Evolutionary conservation across 2,113 vertebrate species (phyloP).

Genomic region (Atrichornis clamosus): DNA sequence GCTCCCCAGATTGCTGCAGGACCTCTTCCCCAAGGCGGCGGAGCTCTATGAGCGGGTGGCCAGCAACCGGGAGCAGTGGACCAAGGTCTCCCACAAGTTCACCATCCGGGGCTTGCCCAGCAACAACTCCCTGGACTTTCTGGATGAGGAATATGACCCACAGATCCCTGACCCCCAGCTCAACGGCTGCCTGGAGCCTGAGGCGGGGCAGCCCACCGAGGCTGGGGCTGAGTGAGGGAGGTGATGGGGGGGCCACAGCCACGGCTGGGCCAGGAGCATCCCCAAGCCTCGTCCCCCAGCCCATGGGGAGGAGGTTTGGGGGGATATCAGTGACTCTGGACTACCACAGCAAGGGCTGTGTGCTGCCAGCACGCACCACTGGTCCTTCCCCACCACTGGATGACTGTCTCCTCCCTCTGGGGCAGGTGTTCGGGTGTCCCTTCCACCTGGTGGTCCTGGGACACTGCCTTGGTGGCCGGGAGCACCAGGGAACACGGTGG

Average conservation of each 20-base stretch:
- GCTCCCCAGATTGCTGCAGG: constrained; percentile 83
- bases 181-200: constrained; percentile 85
- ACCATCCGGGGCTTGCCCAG: constrained; percentile 93
- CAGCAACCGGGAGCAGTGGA: constrained; percentile 95
- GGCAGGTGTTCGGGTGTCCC: neutral
- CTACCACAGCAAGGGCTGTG: neutral
- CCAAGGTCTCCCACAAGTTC: constrained; percentile 96
- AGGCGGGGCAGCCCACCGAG: neutral
- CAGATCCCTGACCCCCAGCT: constrained; percentile 79
- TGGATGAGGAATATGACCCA: constrained; percentile 94
- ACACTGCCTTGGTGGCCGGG: neutral
- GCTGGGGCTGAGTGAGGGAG: neutral
- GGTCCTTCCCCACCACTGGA: neutral
- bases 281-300: neutral
- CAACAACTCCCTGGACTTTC: constrained; percentile 96
- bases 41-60: constrained; percentile 91
- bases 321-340: neutral
- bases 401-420: neutral
- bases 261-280: neutral
- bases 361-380: neutral
- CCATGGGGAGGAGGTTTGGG: neutral
- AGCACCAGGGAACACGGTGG: neutral
- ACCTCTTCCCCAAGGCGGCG: constrained; percentile 84
- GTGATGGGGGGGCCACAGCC: neutral
- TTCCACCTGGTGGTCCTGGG: neutral